Percentiles rank a stretch among this genome's conserved stretches.
phyloP scores from a whole-genome alignment of 2,113 vertebrate species.

The Actenoides lindsayi region DNA sequence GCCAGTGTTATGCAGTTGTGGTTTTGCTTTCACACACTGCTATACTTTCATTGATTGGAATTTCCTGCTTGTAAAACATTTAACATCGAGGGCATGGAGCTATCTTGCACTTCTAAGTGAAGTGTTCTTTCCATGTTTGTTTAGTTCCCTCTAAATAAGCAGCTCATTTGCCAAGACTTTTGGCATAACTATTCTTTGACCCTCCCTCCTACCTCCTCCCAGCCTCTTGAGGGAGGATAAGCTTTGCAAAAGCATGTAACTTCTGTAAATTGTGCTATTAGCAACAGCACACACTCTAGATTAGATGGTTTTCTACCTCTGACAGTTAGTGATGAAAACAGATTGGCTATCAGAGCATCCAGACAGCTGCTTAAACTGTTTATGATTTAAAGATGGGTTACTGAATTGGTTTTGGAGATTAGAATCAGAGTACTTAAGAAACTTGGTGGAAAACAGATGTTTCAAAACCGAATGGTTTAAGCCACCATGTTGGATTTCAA shows the following conservation, averaged over 20 bases:
- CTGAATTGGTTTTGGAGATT: not conserved
- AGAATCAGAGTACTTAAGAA: not conserved
- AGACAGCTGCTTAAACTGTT: not conserved
- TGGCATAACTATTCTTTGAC: not conserved
- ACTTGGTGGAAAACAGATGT: not conserved
- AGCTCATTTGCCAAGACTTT: not conserved
- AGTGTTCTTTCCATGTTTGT: not conserved
- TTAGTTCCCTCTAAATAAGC: not conserved
- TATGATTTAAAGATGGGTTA: not conserved
- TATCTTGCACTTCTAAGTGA: not conserved
- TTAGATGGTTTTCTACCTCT: not conserved
- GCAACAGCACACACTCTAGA: not conserved
- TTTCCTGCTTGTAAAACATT: not conserved
- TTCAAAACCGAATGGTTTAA: not conserved
- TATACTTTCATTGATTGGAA: not conserved
- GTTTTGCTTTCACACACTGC: not conserved
- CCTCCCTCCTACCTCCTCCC: not conserved
- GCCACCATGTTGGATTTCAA: not conserved
- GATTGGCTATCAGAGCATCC: not conserved
- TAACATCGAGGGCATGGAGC: not conserved
- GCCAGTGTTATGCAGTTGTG: fast-evolving
- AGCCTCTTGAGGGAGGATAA: not conserved
- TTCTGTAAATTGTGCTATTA: not conserved
- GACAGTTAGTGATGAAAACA: not conserved
- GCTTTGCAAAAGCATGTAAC: not conserved